A percentile compares a stretch with the other conserved stretches of the same genome.
These are phyloP conservation scores for Clarias fuscus DNA, from an alignment of 2,797 vertebrate genomes.

Conservation along the genomic window DNA sequence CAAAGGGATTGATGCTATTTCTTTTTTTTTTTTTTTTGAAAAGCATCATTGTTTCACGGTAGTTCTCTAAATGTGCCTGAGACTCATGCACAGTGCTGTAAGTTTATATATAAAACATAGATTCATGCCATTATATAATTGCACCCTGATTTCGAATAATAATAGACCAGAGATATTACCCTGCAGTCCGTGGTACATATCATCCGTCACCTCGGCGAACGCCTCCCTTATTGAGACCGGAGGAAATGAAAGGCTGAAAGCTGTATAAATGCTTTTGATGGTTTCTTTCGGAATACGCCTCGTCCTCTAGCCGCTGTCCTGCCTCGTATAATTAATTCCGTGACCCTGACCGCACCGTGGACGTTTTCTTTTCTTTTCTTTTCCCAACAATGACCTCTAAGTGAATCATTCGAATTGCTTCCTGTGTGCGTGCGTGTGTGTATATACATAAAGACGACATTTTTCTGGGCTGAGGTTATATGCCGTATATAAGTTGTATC, in stretches of 20 bases:
- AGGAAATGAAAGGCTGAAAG: slow-evolving; percentile 5
- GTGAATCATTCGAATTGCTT: background rate
- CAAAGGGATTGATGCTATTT: background rate
- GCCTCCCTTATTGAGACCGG: background rate
- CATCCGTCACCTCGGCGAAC: background rate
- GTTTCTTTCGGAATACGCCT: background rate
- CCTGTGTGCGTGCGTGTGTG: background rate
- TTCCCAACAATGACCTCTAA: background rate
- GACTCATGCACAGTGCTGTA: too few relatives aligned
- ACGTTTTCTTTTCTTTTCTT: background rate
- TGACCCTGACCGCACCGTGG: background rate
- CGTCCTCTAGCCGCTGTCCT: background rate
- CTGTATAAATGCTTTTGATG: background rate
- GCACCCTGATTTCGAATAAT: background rate
- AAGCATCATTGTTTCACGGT: background rate
- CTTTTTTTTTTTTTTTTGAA: background rate
- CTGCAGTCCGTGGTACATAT: background rate
- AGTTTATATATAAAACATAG: background rate
- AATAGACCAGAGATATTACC: background rate
- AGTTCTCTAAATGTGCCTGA: background rate
- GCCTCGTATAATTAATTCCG: slow-evolving; percentile 2
- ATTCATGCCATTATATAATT: background rate
- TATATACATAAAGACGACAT: background rate
- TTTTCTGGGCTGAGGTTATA: background rate
- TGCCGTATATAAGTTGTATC: background rate